Conservation (phyloP, 2,797 vertebrate species). For the Channa striata region DNA sequence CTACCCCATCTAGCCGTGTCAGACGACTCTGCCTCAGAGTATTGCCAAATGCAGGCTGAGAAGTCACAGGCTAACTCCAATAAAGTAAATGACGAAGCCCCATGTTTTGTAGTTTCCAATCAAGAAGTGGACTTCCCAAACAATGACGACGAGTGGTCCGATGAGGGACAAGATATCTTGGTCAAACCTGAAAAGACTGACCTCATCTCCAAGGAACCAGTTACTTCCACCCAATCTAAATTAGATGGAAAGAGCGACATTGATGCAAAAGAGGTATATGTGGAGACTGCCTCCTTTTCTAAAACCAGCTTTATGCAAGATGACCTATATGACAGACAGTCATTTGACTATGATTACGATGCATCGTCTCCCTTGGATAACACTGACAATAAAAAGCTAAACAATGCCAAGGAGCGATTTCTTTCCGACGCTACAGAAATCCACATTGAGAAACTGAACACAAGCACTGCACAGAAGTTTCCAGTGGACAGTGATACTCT, state of each 20-base stretch:
- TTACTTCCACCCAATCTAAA: conserved; percentile 30
- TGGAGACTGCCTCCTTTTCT: conserved; percentile 30
- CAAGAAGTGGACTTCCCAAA: conserved; percentile 76
- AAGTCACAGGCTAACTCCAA: conserved; percentile 27
- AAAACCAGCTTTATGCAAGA: conserved; percentile 71
- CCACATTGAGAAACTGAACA: conserved; percentile 32
- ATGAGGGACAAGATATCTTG: conserved; percentile 66
- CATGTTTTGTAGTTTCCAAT: conserved; percentile 34
- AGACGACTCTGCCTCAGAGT: conserved; percentile 28
- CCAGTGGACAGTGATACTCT: conserved; percentile 22
- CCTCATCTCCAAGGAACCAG: conserved; percentile 43
- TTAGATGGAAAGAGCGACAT: conserved; percentile 57
- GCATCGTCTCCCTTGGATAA: conserved; percentile 54
- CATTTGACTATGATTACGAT: conserved; percentile 76
- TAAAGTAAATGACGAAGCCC: conserved; percentile 38
- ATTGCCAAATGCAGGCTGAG: conserved; percentile 40
- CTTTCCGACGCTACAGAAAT: conserved; percentile 60
- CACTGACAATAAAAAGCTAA: conserved; percentile 42
- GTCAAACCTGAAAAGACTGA: conserved; percentile 63
- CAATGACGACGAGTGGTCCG: conserved; percentile 74
- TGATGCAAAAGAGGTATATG: conserved; percentile 46
- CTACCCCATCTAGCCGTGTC: conserved; percentile 15
- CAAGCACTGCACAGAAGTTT: conserved; percentile 17
- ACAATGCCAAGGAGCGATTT: conserved; percentile 59
- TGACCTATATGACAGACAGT: conserved; percentile 72